Evolutionary conservation across 2,113 vertebrate species (phyloP), one percentile per base, ranked within the genome.

Genomic region (Syngnathus scovelli): DNA sequence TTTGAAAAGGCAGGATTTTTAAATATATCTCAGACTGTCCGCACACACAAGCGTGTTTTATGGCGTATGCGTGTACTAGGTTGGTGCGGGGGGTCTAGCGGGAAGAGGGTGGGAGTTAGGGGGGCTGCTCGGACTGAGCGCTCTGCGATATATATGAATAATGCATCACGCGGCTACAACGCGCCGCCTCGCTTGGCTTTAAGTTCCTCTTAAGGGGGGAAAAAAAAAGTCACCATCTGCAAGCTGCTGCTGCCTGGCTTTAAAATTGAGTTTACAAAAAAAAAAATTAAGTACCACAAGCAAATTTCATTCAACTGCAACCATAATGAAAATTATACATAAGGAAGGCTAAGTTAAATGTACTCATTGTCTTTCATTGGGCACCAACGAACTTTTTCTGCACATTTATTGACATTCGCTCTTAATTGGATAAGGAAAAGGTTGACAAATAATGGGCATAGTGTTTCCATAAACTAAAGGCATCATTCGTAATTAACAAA

Each of bases 121-220:
- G 85, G 79, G 81, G 89, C 79, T 86, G 85, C 81, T 82, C 77
- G 75, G 80, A 86, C 89, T 36, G 55, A 36, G 55, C 82, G 77
- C 78, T 87, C 72, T 69, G 27, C 55, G 55, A 58, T 58, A 58
- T 58, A 51, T 23, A 88, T 92, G 90, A 90, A 92, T 92, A 90
- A 92, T 92, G 82, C 86, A 92, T 84, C 54, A 84, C 83, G 84
- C 72, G 85, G 89, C 85, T 80, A 87, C 87, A 89, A 75, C 87
- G 79, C 81, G 77, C 81, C 75, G 85, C 82, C 83, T 79, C 74
- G 76, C 70, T 84, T 82, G 80, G 81, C 83, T 90, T 86, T 80
- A 90, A 90, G 91, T 89, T 87, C 75, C 89, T 86, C 70, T 72
- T 68, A 71, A 37, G 63, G 62, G 21, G 70, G 67, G 6, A 15